These are phyloP conservation scores for Pachypeltis micranthus DNA, from an alignment of 1,140 invertebrate genomes.

Conservation along the genomic window DNA sequence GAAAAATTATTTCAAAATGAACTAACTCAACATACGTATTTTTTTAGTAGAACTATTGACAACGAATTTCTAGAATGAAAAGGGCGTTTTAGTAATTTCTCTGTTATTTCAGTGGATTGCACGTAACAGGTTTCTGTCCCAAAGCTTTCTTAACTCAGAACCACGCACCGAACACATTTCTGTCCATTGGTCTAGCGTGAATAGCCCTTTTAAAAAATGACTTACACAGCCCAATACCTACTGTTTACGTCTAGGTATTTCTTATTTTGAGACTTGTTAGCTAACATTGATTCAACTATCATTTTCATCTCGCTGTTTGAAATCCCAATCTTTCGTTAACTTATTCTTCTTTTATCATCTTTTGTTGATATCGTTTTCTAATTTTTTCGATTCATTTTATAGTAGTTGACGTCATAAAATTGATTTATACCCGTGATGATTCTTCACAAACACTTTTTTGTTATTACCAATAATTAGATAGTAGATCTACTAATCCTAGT, in stretches of 20 bases:
- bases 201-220: neutral
- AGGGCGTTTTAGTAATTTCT: neutral
- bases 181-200: neutral
- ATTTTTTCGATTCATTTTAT: neutral
- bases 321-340: neutral
- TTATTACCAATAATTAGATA: constrained; percentile 15
- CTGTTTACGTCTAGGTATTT: no score
- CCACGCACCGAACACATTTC: neutral
- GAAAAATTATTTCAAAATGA: neutral
- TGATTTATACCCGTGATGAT: neutral
- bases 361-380: neutral
- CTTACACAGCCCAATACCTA: neutral
- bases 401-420: neutral
- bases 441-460: neutral
- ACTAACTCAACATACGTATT: neutral
- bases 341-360: neutral
- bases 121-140: no score
- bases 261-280: no score
- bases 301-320: neutral
- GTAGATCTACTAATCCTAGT: constrained; percentile 17
- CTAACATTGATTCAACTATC: neutral
- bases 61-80: neutral
- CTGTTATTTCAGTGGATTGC: no score
- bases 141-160: no score
- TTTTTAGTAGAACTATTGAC: neutral